A percentile compares a stretch with the other conserved stretches of the same genome.
These are phyloP conservation scores for Physella acuta DNA, from an alignment of 1,140 invertebrate genomes.

Conservation along the genomic window DNA sequence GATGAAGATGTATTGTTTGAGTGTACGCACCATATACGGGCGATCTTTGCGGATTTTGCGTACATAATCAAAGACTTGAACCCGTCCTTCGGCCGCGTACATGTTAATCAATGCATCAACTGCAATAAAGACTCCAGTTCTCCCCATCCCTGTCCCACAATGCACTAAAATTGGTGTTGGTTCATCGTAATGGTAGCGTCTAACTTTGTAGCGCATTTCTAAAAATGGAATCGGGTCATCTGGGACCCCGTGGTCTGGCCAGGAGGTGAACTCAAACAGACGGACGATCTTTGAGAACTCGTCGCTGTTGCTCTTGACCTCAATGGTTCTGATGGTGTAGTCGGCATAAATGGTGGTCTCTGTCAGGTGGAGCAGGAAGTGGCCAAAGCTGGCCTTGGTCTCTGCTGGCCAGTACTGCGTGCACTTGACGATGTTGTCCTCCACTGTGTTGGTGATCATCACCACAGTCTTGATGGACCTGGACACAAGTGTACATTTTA, in stretches of 20 bases:
- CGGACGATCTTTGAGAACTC: conserved; percentile 31
- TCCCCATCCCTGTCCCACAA: conserved; percentile 70
- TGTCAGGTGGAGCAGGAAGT: conserved; percentile 42
- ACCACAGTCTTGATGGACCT: conserved; percentile 44
- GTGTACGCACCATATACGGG: conserved; percentile 52
- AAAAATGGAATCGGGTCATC: conserved; percentile 97
- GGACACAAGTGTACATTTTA: too few relatives aligned
- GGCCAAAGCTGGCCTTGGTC: conserved; percentile 39
- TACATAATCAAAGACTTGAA: conserved; percentile 52
- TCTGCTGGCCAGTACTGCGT: conserved; percentile 58
- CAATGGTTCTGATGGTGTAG: conserved; percentile 44
- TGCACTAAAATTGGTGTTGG: conserved; percentile 90
- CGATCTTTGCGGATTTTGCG: conserved; percentile 49
- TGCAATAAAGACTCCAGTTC: conserved; percentile 55
- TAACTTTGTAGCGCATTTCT: conserved; percentile 86
- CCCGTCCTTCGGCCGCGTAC: conserved; percentile 47
- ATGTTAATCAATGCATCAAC: conserved; percentile 52
- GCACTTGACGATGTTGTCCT: conserved; percentile 57
- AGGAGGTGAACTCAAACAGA: conserved; percentile 91
- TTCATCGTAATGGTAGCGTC: conserved; percentile 50
- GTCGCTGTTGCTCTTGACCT: conserved; percentile 18
- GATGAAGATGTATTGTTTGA: conserved; percentile 56
- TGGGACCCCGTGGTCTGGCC: conserved; percentile 98
- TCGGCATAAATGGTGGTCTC: conserved; percentile 44
- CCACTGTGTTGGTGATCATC: conserved; percentile 52